Conservation (phyloP, 1,140 invertebrate genomes). For the Drosophila malerkotliana region DNA sequence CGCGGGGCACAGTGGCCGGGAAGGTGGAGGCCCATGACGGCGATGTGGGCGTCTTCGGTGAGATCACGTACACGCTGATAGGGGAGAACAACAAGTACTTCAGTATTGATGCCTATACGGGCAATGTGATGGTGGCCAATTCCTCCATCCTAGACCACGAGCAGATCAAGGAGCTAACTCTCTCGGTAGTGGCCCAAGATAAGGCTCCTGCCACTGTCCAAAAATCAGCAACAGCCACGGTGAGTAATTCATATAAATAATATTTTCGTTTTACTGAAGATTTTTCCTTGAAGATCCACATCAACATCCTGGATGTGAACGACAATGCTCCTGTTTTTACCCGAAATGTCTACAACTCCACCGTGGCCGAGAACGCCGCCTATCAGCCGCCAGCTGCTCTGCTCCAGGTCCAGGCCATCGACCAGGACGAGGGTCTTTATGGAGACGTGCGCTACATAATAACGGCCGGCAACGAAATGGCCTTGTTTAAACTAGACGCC, state of each 20-base stretch:
- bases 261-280: not conserved
- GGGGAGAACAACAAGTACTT: slow-evolving; percentile 89
- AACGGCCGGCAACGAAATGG: slow-evolving; percentile 88
- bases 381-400: slow-evolving; percentile 91
- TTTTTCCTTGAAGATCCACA: slow-evolving; percentile 85
- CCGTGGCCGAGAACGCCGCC: slow-evolving; percentile 92
- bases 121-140: slow-evolving; percentile 91
- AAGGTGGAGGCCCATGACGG: slow-evolving; percentile 89
- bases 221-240: slow-evolving; percentile 89
- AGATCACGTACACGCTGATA: slow-evolving; percentile 91
- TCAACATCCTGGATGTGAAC: slow-evolving; percentile 93
- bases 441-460: slow-evolving; percentile 91
- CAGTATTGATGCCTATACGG: slow-evolving; percentile 88
- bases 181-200: slow-evolving; percentile 92
- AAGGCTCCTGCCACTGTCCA: slow-evolving; percentile 88
- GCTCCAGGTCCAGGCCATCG: slow-evolving; percentile 89
- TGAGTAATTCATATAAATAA: slow-evolving; percentile 66
- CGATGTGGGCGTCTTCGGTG: slow-evolving; percentile 90
- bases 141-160: slow-evolving; percentile 92
- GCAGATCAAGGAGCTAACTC: slow-evolving; percentile 87
- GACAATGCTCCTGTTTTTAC: slow-evolving; percentile 93
- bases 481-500: slow-evolving; percentile 89
- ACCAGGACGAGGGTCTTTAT: slow-evolving; percentile 91
- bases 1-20: slow-evolving; percentile 88
- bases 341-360: slow-evolving; percentile 89